Evolutionary conservation across 2,113 vertebrate species (phyloP).

Genomic region (Ophiodon elongatus): DNA sequence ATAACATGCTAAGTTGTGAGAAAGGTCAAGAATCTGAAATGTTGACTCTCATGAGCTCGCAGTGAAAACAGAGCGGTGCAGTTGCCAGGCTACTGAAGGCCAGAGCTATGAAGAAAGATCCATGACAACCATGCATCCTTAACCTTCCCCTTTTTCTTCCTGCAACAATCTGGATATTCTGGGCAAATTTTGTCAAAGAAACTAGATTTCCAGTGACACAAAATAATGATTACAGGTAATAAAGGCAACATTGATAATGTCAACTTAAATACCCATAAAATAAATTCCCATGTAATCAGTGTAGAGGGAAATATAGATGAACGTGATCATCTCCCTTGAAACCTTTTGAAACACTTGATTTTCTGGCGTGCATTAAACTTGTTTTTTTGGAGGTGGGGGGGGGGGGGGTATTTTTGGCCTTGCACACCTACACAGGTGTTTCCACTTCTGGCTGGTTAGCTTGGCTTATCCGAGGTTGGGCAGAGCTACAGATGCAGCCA

Average conservation of each 20-base stretch:
- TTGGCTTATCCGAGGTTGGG: not conserved
- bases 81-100: not conserved
- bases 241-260: not conserved
- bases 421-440: conserved; percentile 5
- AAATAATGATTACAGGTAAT: not conserved
- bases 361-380: not conserved
- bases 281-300: not conserved
- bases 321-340: not conserved
- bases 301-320: not conserved
- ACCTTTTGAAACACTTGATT: not conserved
- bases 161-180: not conserved
- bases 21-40: not conserved
- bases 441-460: conserved; percentile 11
- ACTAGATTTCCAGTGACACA: not conserved
- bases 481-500: not conserved
- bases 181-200: not conserved
- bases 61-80: too few relatives aligned
- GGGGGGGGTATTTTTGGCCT: not conserved
- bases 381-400: not conserved
- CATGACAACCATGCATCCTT: not conserved
- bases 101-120: not conserved
- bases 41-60: not conserved
- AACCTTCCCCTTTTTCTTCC: not conserved
- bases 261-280: not conserved
- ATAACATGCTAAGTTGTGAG: too few relatives aligned